Conservation (phyloP, 2,113 vertebrate species). For the Myxocyprinus asiaticus region DNA sequence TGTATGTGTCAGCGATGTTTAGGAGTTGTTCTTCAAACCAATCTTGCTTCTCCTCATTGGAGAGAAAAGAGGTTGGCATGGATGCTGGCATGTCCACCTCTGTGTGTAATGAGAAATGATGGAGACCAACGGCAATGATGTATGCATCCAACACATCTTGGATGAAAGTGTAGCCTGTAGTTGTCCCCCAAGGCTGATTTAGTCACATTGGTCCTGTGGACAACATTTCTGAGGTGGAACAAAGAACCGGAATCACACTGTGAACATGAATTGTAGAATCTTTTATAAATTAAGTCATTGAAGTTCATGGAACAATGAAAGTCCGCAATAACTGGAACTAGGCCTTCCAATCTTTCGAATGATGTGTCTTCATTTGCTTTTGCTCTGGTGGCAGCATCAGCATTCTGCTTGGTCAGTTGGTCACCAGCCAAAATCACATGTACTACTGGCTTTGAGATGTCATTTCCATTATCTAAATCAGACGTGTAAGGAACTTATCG, state of each 20-base stretch:
- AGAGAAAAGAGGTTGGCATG: no score
- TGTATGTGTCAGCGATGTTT: no score
- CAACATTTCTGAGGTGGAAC: constrained; percentile 3
- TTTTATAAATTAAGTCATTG: no score
- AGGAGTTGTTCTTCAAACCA: no score
- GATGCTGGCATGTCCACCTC: no score
- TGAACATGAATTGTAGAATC: background rate
- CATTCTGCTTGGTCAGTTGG: constrained; percentile 6
- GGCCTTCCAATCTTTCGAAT: no score
- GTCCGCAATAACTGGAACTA: no score
- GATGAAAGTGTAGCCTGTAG: constrained; percentile 1
- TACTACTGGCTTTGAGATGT: constrained; percentile 7
- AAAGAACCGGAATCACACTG: background rate
- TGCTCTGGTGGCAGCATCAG: constrained; percentile 9
- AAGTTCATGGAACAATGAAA: no score
- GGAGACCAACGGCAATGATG: background rate
- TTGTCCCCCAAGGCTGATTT: background rate
- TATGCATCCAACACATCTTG: background rate
- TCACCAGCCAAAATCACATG: constrained; percentile 5
- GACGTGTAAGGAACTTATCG: background rate
- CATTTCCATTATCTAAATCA: background rate
- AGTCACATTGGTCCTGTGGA: background rate
- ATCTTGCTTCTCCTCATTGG: no score
- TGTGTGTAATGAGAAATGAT: no score
- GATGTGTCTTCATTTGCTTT: constrained; percentile 4